Percentiles rank a stretch among this genome's conserved stretches.
Evolutionary conservation across 64 coral and sea anemone genomes (phyloP).

Genomic region (Exaiptasia diaphana): DNA sequence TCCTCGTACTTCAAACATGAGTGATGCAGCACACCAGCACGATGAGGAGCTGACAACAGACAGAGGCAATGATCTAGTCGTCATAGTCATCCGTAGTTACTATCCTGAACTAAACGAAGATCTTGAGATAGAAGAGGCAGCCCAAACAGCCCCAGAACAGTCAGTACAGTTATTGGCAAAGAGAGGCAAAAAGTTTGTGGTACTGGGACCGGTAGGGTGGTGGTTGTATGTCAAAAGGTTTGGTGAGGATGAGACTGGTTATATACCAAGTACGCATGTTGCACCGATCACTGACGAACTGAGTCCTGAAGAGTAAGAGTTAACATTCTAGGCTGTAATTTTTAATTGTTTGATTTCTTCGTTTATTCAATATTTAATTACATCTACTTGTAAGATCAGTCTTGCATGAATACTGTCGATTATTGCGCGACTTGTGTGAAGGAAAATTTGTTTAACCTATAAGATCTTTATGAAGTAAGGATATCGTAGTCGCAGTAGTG

Average conservation of each 20-base stretch:
- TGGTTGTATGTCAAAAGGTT: conserved; percentile 43
- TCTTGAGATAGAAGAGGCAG: conserved; percentile 13
- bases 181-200: conserved; percentile 50
- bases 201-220: conserved; percentile 42
- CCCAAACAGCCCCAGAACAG: conserved; percentile 33
- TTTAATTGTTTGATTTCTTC: too few relatives aligned
- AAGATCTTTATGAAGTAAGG: too few relatives aligned
- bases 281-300: conserved; percentile 45
- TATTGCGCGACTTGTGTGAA: too few relatives aligned
- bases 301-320: conserved; percentile 46
- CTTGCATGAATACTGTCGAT: too few relatives aligned
- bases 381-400: too few relatives aligned
- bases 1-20: too few relatives aligned
- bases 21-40: too few relatives aligned
- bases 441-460: too few relatives aligned
- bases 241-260: conserved; percentile 30
- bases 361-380: too few relatives aligned
- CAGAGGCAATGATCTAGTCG: background rate
- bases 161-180: conserved; percentile 29
- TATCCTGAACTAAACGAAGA: conserved; percentile 37
- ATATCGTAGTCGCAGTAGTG: too few relatives aligned
- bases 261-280: conserved; percentile 57
- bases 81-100: conserved; percentile 16
- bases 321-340: too few relatives aligned
- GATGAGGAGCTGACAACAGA: background rate